Evolutionary conservation across 92 coral and sea anemone genomes (phyloP).

Genomic region (Porites evermanni): DNA sequence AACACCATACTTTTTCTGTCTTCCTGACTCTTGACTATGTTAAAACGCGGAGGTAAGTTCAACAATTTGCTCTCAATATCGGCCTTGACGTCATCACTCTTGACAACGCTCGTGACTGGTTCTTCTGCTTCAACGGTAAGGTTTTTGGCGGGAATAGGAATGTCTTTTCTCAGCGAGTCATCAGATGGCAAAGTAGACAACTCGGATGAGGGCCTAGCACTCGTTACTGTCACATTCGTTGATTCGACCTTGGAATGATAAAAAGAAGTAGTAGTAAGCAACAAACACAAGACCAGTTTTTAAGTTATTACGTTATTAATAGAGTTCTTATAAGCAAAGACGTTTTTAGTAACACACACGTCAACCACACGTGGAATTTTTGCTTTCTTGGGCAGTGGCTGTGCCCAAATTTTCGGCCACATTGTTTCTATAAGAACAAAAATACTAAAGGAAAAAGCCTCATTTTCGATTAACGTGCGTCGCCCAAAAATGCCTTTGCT

Average conservation of each 20-base stretch:
- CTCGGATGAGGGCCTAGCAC: constrained; percentile 55
- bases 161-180: constrained; percentile 78
- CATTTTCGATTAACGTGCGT: too few species aligned
- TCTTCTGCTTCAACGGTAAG: constrained; percentile 65
- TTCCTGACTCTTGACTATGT: constrained; percentile 6
- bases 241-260: constrained; percentile 33
- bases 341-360: too few species aligned
- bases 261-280: background rate
- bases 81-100: constrained; percentile 35
- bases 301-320: background rate
- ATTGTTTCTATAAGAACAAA: too few species aligned
- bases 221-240: constrained; percentile 31
- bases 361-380: too few species aligned
- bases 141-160: constrained; percentile 85
- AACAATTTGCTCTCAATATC: constrained; percentile 59
- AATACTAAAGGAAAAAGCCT: too few species aligned
- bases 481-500: too few species aligned
- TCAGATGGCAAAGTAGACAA: constrained; percentile 13
- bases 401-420: too few species aligned
- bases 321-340: too few species aligned
- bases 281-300: background rate
- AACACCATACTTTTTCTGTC: constrained; percentile 26
- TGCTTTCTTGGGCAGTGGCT: too few species aligned
- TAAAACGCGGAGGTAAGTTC: constrained; percentile 33
- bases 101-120: constrained; percentile 19